Evolutionary conservation across 2,888 invertebrate species (phyloP), one percentile per base, ranked within the genome.

Genomic region (Colostygia pectinataria): DNA sequence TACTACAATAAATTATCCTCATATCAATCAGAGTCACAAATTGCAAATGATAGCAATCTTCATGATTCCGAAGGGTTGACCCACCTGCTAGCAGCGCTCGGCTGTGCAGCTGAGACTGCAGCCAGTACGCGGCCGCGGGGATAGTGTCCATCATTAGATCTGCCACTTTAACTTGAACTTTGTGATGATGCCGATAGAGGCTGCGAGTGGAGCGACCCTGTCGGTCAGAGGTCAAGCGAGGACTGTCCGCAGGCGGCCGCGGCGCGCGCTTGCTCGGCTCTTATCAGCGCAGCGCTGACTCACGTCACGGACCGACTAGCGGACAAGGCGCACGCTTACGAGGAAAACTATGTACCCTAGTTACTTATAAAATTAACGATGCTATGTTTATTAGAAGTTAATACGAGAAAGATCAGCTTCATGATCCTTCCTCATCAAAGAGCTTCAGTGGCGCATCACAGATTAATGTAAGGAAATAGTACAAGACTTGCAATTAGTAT

Each of bases 171-270:
- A 36, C 36, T 44, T 14, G 20, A 6, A 18, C 10, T 33, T 14
- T 24, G 12, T 13, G 13, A n/a, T 28, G 25, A 9, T 13, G 15
- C n/a, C 1, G 20, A 18, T 15, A 18, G 18, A 18, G 20, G 20
- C 5, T 5, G 7, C 6, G 10, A 12, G 7, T 10, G 36, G 36
- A 10, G 65, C 77, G 76, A 71, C 77, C 68, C 66, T 14, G 56
- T 63, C 80, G 82, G 84, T 80, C 83, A 81, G 82, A 80, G 87
- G 85, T 86, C 83, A 80, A 65, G 56, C 59, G 63, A 67, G 66
- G 64, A 51, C 51, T 51, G 51, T 80, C 83, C 80, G 83, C 58
- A 9, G 7, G 13, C n/a, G 37, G 33, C 49, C 32, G 53, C 43
- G 57, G 53, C 61, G 57, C 57, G 39, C 57, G 55, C 53, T 45